phyloP scores from a whole-genome alignment of 2,888 invertebrate species.

The Thymelicus lineola region DNA sequence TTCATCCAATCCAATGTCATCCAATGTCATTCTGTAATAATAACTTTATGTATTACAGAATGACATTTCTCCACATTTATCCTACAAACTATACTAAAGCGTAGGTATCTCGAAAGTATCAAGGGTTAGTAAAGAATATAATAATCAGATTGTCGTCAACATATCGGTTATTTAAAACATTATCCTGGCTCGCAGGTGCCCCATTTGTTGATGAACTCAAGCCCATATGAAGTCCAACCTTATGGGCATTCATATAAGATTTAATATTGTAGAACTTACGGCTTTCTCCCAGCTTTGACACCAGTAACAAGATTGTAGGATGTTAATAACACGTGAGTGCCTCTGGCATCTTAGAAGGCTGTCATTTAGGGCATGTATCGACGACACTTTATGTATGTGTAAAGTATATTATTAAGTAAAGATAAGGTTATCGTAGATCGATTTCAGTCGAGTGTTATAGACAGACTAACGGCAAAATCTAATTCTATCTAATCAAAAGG shows the following conservation, averaged over 20 bases:
- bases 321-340: conserved; percentile 12
- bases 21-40: too few species aligned
- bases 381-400: not conserved
- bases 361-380: conserved; percentile 7
- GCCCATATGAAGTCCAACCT: not conserved
- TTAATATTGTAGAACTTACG: not conserved
- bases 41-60: too few species aligned
- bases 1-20: too few species aligned
- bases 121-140: not conserved
- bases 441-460: too few species aligned
- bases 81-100: too few species aligned
- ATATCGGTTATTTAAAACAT: conserved; percentile 1
- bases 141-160: conserved; percentile 1
- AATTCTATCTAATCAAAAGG: too few species aligned
- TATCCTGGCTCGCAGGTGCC: not conserved
- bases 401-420: too few species aligned
- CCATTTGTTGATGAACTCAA: not conserved
- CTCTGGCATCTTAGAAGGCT: conserved; percentile 8
- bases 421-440: too few species aligned
- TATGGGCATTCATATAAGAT: not conserved
- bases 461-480: too few species aligned
- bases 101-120: not conserved
- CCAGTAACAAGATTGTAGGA: conserved; percentile 14
- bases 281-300: not conserved
- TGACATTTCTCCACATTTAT: too few species aligned